Percentiles rank a stretch among this genome's conserved stretches.
Conservation (phyloP, 2,113 vertebrate species). For the Dicentrarchus labrax region DNA sequence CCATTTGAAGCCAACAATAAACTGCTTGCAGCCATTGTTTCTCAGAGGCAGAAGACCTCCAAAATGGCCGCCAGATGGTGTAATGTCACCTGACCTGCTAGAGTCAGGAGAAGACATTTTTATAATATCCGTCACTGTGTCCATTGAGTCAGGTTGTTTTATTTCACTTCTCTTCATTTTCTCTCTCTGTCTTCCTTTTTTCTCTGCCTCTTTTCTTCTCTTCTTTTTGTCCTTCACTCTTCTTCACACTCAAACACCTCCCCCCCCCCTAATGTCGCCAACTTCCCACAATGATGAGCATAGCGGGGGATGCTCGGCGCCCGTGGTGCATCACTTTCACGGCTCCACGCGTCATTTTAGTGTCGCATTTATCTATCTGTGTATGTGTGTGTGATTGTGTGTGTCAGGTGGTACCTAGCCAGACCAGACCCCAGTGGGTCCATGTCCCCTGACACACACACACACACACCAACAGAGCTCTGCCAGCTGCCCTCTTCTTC, state of each 20-base stretch:
- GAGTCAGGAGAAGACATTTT: slow-evolving; percentile 8
- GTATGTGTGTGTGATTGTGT: slow-evolving; percentile 34
- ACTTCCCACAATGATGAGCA: slow-evolving; percentile 75
- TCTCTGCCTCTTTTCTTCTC: neutral
- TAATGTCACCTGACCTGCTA: slow-evolving; percentile 3
- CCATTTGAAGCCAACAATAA: neutral
- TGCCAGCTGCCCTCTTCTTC: slow-evolving; percentile 77
- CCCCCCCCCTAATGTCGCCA: slow-evolving; percentile 36
- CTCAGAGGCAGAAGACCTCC: neutral
- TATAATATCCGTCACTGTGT: neutral
- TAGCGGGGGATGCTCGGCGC: slow-evolving; percentile 56
- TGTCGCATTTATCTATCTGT: slow-evolving; percentile 76
- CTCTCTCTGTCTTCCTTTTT: slow-evolving; percentile 1
- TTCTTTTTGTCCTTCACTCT: neutral
- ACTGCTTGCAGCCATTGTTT: neutral
- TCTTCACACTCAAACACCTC: neutral
- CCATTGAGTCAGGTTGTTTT: slow-evolving; percentile 10
- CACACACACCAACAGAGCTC: slow-evolving; percentile 48
- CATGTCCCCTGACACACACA: slow-evolving; percentile 58
- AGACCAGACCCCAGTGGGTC: slow-evolving; percentile 43
- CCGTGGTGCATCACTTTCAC: slow-evolving; percentile 67
- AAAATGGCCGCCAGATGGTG: slow-evolving; percentile 21
- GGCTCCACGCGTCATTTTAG: slow-evolving; percentile 75
- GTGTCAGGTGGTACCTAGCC: slow-evolving; percentile 68
- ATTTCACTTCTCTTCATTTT: slow-evolving; percentile 33